phyloP scores from a whole-genome alignment of 2,113 vertebrate genomes.

The Daboia siamensis region DNA sequence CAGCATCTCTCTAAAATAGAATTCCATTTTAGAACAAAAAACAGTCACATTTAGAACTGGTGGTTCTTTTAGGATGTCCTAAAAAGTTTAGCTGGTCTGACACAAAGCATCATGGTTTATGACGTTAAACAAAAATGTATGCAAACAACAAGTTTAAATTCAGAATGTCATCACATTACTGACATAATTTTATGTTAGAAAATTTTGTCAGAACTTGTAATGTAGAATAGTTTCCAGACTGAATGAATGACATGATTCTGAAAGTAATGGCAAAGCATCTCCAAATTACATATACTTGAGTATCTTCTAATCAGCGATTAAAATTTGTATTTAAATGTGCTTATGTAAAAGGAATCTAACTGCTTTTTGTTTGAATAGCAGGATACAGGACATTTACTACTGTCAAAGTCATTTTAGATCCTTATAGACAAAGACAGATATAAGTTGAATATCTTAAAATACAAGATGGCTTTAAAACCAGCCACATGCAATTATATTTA shows the following conservation, averaged over 20 bases:
- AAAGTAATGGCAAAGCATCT: conserved; percentile 40
- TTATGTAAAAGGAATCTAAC: neutral
- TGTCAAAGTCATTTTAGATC: neutral
- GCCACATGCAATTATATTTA: rapidly evolving
- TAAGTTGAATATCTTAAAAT: neutral
- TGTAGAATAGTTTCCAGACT: conserved; percentile 41
- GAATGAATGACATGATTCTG: conserved; percentile 43
- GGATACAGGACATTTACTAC: neutral
- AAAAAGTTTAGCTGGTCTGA: neutral
- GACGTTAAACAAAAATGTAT: neutral
- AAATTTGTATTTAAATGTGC: conserved; percentile 4
- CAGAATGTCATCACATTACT: conserved; percentile 42
- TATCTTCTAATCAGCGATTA: conserved; percentile 17
- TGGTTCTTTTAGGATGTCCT: neutral
- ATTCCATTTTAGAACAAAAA: neutral
- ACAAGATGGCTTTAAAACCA: neutral
- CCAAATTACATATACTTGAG: conserved; percentile 29
- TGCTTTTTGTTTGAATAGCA: neutral
- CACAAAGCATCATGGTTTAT: neutral
- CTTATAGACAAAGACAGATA: neutral
- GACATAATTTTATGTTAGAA: conserved; percentile 45
- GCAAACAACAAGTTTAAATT: conserved; percentile 48
- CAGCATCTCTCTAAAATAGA: conserved; percentile 15
- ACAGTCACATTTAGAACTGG: neutral
- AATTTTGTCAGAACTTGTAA: conserved; percentile 56